Evolutionary conservation across 2,113 vertebrate species (phyloP).

Genomic region (Paracanthobrama guichenoti): DNA sequence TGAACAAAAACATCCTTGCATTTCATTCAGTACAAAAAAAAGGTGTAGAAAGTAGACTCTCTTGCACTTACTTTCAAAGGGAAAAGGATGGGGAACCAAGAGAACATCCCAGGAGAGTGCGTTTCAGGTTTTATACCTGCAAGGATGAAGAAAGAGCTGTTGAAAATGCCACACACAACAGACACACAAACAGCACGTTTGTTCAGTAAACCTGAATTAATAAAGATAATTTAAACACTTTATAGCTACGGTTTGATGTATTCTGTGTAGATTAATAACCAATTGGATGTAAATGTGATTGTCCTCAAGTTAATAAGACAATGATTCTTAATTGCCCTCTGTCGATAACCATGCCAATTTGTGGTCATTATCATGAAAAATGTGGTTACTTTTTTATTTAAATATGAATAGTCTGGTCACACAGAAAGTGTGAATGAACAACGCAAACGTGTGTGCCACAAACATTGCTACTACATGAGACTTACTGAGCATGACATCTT

Average conservation of each 20-base stretch:
- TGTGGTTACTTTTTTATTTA: neutral
- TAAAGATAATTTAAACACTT: neutral
- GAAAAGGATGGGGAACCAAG: conserved; percentile 94
- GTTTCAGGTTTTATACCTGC: conserved; percentile 91
- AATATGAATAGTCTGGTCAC: neutral
- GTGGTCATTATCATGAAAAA: neutral
- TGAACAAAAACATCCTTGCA: neutral
- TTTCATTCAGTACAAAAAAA: neutral
- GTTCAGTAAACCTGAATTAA: neutral
- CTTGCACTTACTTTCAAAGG: conserved; percentile 84
- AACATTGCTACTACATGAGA: neutral
- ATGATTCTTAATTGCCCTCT: neutral
- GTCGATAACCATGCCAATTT: conserved; percentile 1
- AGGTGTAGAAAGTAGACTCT: neutral
- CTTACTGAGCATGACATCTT: conserved; percentile 89
- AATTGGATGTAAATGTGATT: neutral
- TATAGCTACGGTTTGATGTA: neutral
- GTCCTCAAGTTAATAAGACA: neutral
- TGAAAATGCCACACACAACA: neutral
- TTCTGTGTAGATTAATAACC: neutral
- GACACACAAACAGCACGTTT: neutral
- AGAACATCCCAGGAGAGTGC: conserved; percentile 95
- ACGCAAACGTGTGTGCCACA: neutral
- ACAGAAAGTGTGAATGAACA: neutral
- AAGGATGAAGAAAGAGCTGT: conserved; percentile 7